Conservation (phyloP, 2,888 invertebrate species). For the Ophonus ardosiacus region DNA sequence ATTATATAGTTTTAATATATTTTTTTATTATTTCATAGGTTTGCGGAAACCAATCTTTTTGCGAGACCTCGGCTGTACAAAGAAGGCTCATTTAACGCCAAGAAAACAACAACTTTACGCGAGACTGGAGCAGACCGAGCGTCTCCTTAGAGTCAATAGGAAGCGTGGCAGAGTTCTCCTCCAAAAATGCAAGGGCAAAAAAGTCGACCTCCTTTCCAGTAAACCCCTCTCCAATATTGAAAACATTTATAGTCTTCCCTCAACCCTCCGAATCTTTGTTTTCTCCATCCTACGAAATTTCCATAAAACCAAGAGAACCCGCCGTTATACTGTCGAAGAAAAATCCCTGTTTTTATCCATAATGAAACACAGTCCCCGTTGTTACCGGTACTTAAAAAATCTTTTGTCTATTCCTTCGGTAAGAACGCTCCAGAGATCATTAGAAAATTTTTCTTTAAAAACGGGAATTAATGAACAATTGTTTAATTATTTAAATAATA, state of each 20-base stretch:
- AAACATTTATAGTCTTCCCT: background rate
- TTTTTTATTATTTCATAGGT: too few relatives aligned
- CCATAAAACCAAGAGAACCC: background rate
- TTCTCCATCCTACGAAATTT: background rate
- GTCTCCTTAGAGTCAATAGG: background rate
- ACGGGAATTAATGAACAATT: slow-evolving; percentile 8
- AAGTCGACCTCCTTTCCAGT: background rate
- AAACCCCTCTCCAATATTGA: background rate
- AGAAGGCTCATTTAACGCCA: background rate
- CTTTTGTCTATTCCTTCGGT: background rate
- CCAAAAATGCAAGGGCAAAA: background rate
- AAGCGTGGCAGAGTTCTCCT: background rate
- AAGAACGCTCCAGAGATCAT: background rate
- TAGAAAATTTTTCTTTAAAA: background rate
- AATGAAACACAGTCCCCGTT: too few relatives aligned
- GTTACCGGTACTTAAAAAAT: background rate
- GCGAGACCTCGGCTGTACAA: too few relatives aligned
- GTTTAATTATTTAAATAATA: background rate
- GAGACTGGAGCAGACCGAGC: background rate
- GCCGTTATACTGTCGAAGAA: background rate
- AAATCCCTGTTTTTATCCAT: background rate
- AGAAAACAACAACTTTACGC: background rate
- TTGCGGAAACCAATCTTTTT: too few relatives aligned
- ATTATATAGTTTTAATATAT: too few relatives aligned
- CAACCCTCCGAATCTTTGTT: background rate